These are phyloP conservation scores for Odontamblyopus rebecca DNA, from an alignment of 2,797 vertebrate genomes.

Conservation along the genomic window DNA sequence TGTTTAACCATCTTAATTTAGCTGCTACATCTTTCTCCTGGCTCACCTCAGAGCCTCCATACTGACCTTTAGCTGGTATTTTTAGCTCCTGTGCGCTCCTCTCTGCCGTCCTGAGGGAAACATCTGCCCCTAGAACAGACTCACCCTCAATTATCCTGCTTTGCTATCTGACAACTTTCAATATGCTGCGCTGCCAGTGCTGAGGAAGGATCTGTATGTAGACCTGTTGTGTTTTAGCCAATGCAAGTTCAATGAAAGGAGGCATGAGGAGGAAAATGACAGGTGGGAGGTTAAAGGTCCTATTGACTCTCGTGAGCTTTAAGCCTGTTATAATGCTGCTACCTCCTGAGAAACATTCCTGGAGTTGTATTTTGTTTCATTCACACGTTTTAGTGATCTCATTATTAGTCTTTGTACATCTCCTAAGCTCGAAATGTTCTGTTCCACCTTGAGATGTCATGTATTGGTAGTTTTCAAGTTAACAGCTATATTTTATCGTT, in stretches of 20 bases:
- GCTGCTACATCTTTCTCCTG: not conserved
- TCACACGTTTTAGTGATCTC: too few species aligned
- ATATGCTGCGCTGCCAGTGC: not conserved
- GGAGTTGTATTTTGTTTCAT: too few species aligned
- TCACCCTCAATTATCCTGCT: constrained; percentile 10
- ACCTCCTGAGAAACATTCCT: too few species aligned
- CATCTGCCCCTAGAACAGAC: constrained; percentile 15
- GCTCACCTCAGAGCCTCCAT: not conserved
- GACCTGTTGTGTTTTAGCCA: not conserved
- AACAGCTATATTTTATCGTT: too few species aligned
- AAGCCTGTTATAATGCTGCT: too few species aligned
- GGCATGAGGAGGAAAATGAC: not conserved
- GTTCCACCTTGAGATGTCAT: too few species aligned
- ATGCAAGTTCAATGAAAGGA: not conserved
- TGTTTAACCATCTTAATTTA: constrained; percentile 1
- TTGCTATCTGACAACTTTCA: not conserved
- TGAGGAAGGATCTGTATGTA: not conserved
- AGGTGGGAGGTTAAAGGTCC: too few species aligned
- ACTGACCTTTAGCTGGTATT: constrained; percentile 13
- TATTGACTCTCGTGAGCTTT: too few species aligned
- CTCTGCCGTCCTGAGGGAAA: constrained; percentile 5
- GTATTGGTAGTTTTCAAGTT: too few species aligned
- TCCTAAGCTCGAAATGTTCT: too few species aligned
- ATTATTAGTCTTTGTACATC: too few species aligned
- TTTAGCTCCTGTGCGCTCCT: constrained; percentile 2